Base-by-base conservation (phyloP, 2,797 vertebrate genomes). In the Acanthurus tractus region DNA sequence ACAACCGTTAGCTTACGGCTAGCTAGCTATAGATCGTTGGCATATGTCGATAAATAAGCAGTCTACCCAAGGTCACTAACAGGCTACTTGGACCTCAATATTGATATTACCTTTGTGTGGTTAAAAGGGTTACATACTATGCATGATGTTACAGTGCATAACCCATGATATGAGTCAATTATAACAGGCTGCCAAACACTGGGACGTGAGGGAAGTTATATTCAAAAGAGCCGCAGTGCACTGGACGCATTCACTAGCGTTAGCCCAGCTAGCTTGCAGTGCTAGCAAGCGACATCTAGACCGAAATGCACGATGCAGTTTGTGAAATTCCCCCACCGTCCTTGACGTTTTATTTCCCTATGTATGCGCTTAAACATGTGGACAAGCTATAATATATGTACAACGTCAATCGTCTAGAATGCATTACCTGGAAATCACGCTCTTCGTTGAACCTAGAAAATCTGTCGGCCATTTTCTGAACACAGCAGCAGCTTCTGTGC, bases 391-490 rank as follows among this genome's bases (percentile, higher is more conserved):
- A 58, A 44, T 1, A 3, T 0, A 0, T 52, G 45, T 42, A 61
- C 15, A 20, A 9, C 1, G 3, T 0, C 4, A 0, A 0, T 18
- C 1, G 25, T 68, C 10, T 11, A 0, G 4, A 10, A 52, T 66
- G 66, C 54, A 87, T 96, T 98, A 98, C 98, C 97, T 99, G 96
- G 95, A 99, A 99, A 96, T 98, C 97, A 94, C 98, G 95, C 74
- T 99, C 97, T 94, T 99, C 98, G 96, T 99, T 99, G 94, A 99
- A 99, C 89, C 98, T 96, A 93, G 97, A 98, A 94, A 99, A 99
- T 92, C 96, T 97, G 94, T 99, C 98, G 94, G 98, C 98, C 98
- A 99, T 99, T 96, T 99, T 98, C 96, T 96, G 92, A 92, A 85
- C 73, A 49, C 92, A 90, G 92, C 92, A 88, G 90, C 89, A 84